phyloP scores from a whole-genome alignment of 2,888 invertebrate species.

The Andrena camellia region DNA sequence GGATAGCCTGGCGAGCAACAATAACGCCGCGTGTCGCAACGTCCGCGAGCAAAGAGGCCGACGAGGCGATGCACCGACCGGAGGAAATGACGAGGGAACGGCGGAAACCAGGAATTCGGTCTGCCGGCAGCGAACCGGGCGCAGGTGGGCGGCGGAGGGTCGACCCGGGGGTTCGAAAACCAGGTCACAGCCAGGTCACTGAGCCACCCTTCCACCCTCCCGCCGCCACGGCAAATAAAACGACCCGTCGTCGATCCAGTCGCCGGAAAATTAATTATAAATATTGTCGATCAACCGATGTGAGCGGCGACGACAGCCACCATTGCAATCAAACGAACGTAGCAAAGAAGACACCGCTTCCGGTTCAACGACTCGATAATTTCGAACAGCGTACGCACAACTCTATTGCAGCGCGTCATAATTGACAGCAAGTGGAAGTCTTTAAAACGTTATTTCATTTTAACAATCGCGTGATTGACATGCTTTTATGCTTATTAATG shows the following conservation, averaged over 20 bases:
- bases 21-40: conserved; percentile 31
- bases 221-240: conserved; percentile 63
- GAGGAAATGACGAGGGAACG: conserved; percentile 57
- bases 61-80: conserved; percentile 41
- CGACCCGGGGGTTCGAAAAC: conserved; percentile 70
- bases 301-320: neutral
- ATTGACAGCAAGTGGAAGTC: neutral
- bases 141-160: conserved; percentile 66
- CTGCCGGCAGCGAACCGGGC: conserved; percentile 59
- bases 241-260: conserved; percentile 34
- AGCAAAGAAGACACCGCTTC: neutral
- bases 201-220: conserved; percentile 68
- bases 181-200: conserved; percentile 80
- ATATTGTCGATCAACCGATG: conserved; percentile 30
- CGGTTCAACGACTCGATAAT: neutral
- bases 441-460: neutral
- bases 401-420: neutral
- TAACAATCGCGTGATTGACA: neutral
- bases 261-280: conserved; percentile 57
- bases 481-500: neutral
- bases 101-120: conserved; percentile 76
- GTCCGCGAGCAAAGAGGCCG: conserved; percentile 6
- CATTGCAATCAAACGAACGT: too few relatives aligned
- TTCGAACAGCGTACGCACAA: neutral
- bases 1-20: conserved; percentile 24